Evolutionary conservation across 1,140 invertebrate genomes (phyloP).

Genomic region (Aphelenchoides fujianensis): DNA sequence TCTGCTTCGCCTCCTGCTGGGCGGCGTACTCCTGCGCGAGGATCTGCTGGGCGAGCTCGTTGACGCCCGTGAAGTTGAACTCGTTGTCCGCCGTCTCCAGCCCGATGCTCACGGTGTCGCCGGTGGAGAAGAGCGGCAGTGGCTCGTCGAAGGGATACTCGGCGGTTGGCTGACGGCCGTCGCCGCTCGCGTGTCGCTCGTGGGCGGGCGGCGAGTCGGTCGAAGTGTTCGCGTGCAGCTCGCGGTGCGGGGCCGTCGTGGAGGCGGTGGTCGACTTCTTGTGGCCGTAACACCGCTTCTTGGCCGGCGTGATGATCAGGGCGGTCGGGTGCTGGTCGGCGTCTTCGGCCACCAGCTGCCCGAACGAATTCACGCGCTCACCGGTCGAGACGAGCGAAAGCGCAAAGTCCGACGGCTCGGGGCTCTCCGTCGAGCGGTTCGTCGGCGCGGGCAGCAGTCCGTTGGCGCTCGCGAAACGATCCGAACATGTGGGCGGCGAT

Average conservation of each 20-base stretch:
- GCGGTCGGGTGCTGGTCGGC: not conserved
- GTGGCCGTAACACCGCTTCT: not conserved
- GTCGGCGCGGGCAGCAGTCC: not conserved
- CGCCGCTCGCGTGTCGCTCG: not conserved
- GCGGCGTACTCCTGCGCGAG: slow-evolving; percentile 2
- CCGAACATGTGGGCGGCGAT: slow-evolving; percentile 16
- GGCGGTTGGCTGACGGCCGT: not conserved
- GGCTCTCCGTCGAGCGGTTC: not conserved
- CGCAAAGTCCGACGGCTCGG: not conserved
- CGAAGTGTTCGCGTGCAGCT: not conserved
- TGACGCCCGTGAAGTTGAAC: slow-evolving; percentile 4
- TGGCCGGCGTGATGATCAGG: slow-evolving; percentile 4
- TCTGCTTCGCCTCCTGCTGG: slow-evolving; percentile 4
- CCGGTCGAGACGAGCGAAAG: not conserved
- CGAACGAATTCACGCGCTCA: not conserved
- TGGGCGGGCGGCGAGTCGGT: not conserved
- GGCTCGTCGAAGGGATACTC: not conserved
- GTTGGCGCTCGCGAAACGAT: not conserved
- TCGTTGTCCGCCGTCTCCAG: not conserved
- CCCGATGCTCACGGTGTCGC: not conserved
- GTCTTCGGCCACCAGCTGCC: not conserved
- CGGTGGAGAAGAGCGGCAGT: slow-evolving; percentile 5
- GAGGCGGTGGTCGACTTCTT: not conserved
- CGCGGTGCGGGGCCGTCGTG: not conserved
- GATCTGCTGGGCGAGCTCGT: slow-evolving; percentile 13